Conservation (phyloP, 2,113 vertebrate genomes). For the Brachypteracias leptosomus region DNA sequence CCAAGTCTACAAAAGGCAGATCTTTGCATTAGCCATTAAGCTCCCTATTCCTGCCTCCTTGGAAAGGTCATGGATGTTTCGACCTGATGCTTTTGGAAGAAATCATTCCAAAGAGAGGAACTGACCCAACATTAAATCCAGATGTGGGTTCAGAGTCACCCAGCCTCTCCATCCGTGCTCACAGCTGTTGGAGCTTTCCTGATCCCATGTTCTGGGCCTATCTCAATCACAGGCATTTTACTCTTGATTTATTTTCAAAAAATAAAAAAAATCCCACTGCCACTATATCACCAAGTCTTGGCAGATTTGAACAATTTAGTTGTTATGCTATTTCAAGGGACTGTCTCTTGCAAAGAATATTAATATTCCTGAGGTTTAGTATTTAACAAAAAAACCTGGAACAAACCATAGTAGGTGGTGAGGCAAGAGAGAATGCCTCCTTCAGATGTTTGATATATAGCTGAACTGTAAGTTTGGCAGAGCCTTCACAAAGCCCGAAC, state of each 20-base stretch:
- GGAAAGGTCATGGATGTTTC: neutral
- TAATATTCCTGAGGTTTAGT: neutral
- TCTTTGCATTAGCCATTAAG: neutral
- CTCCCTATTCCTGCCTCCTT: neutral
- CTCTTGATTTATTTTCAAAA: slow-evolving; percentile 11
- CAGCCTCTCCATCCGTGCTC: neutral
- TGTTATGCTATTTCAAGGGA: neutral
- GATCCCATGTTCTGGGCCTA: neutral
- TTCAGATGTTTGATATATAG: neutral
- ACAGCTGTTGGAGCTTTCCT: neutral
- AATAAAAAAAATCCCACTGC: neutral
- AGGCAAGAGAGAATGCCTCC: neutral
- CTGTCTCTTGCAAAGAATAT: neutral
- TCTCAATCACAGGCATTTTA: neutral
- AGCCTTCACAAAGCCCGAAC: neutral
- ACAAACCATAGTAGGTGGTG: neutral
- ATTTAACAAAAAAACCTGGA: neutral
- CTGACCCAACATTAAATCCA: slow-evolving; percentile 39
- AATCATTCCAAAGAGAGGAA: neutral
- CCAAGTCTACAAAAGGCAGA: neutral
- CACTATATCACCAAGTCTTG: neutral
- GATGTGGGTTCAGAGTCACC: neutral
- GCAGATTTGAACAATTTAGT: neutral
- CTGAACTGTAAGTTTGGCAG: neutral
- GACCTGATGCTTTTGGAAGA: neutral